Evolutionary conservation across 2,797 vertebrate species (phyloP), one percentile per base, ranked within the genome.

Genomic region (Acipenser ruthenus): DNA sequence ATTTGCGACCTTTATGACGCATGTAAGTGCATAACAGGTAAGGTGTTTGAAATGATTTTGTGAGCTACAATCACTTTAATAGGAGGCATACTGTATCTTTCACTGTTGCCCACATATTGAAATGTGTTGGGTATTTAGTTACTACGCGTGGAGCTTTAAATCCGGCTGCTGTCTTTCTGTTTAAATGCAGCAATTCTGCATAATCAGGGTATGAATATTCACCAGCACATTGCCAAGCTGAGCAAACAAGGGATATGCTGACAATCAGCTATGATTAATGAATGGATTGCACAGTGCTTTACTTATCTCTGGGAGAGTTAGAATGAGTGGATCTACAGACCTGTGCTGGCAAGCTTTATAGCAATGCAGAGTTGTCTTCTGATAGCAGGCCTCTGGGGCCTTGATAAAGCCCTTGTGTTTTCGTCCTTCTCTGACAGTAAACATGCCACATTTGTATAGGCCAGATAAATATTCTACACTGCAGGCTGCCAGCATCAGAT

Each of bases 211-310:
- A 37, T 64, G 55, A 61, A 62, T 64, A 70, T 67, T 67, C 65
- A 49, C 11, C 65, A 49, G 15, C 50, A 18, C 61, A 60, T 70
- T 50, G 18, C 65, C 60, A 23, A 49, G 65, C 61, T 60, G 65
- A 63, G 62, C 61, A 70, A 65, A 60, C 53, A 56, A 70, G 69
- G 58, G 62, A 52, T 49, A 52, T 58, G 62, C 55, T 70, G 65
- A 59, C 65, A 66, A 70, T 70, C 69, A 64, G 53, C 49, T 50
- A 55, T 52, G 65, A 70, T 70, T 67, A 52, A 60, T 66, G 50
- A 64, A 37, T 49, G 12, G 48, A 62, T 60, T 65, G 66, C 65
- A 60, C 48, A 10, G 64, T 53, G 47, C 61, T 66, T 70, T 56
- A 70, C 62, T 67, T 66, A 64, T 60, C 65, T 48, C 65, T 66